Conservation (phyloP, 2,797 vertebrate genomes). For the Pitangus sulphuratus region DNA sequence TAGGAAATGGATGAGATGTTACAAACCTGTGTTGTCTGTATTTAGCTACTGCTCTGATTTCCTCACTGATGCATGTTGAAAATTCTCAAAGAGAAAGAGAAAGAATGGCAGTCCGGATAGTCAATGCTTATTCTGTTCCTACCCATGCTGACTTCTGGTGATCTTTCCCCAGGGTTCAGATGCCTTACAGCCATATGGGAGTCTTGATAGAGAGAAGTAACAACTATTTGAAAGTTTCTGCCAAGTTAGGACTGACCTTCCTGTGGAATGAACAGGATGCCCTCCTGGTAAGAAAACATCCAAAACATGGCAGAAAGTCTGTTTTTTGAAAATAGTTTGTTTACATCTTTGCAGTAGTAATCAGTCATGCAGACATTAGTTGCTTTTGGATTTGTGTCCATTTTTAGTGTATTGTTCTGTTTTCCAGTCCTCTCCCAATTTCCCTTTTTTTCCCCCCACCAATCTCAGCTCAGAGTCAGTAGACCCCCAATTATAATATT, state of each 20-base stretch:
- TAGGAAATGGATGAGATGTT: neutral
- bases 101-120: neutral
- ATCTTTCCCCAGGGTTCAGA: conserved; percentile 70
- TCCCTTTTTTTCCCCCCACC: rapidly evolving
- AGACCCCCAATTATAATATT: rapidly evolving
- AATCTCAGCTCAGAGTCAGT: neutral
- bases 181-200: conserved; percentile 82
- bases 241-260: conserved; percentile 81
- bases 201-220: conserved; percentile 78
- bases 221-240: conserved; percentile 78
- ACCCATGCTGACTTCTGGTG: neutral
- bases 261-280: conserved; percentile 84
- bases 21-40: neutral
- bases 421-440: neutral
- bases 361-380: neutral
- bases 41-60: neutral
- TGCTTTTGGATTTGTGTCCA: neutral
- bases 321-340: neutral
- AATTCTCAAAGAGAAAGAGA: neutral
- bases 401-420: neutral
- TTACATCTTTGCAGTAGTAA: neutral
- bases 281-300: conserved; percentile 79
- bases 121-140: neutral
- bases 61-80: neutral
- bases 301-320: neutral